Conservation (phyloP, 2,888 invertebrate species). For the Ectemnius continuus region DNA sequence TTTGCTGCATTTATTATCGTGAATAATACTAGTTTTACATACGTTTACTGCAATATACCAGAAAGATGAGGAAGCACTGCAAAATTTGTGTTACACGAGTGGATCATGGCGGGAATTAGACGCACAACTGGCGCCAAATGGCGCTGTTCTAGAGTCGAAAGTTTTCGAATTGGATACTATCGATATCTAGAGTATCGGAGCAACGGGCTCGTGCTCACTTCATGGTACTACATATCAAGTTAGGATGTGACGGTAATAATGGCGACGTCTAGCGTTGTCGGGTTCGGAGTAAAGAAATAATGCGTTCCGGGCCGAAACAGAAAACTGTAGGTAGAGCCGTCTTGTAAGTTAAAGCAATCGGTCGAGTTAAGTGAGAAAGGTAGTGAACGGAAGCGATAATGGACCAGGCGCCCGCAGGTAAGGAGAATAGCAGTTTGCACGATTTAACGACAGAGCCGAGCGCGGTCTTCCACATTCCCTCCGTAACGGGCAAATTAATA, state of each 20-base stretch:
- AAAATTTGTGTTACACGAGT: no score
- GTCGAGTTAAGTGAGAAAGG: conserved; percentile 37
- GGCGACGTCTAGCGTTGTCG: conserved; percentile 69
- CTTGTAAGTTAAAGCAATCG: conserved; percentile 37
- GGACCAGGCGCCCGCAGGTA: conserved; percentile 76
- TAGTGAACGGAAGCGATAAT: conserved; percentile 60
- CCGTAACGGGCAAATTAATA: conserved; percentile 36
- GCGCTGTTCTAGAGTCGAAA: no score
- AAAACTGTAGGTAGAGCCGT: conserved; percentile 38
- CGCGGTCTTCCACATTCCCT: conserved; percentile 55
- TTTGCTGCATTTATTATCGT: no score
- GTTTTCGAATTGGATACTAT: no score
- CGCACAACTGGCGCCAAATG: no score
- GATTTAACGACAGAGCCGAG: conserved; percentile 39
- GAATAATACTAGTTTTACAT: no score
- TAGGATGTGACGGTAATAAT: conserved; percentile 34
- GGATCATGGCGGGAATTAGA: no score
- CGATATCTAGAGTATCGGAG: no score
- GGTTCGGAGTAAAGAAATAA: conserved; percentile 56
- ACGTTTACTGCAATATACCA: no score
- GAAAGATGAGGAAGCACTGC: no score
- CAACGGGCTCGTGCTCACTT: no score
- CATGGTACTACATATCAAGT: no score
- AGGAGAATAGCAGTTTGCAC: conserved; percentile 37
- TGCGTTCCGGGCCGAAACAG: conserved; percentile 54